phyloP scores from a whole-genome alignment of 2,113 vertebrate genomes.

The Oreamnos americanus region DNA sequence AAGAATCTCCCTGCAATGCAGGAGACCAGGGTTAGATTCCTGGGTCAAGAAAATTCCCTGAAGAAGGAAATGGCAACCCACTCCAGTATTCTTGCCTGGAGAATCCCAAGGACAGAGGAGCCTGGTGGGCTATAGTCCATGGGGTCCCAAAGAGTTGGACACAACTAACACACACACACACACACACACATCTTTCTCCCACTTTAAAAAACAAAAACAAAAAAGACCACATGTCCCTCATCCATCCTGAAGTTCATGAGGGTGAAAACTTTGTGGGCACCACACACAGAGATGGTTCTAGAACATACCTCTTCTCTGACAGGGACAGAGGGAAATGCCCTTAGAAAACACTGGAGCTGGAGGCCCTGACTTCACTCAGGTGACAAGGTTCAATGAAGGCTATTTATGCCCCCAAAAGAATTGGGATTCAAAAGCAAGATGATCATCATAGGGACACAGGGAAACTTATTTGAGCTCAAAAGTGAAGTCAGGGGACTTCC shows the following conservation, averaged over 20 bases:
- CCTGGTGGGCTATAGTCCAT: not conserved
- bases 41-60: not conserved
- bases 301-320: not conserved
- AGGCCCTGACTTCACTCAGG: not conserved
- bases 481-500: not conserved
- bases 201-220: not conserved
- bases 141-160: not conserved
- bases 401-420: not conserved
- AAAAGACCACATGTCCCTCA: not conserved
- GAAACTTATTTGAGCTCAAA: not conserved
- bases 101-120: not conserved
- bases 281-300: not conserved
- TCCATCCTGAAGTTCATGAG: not conserved
- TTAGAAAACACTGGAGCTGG: not conserved
- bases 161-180: not conserved
- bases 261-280: not conserved
- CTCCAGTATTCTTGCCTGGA: not conserved
- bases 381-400: not conserved
- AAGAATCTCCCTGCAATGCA: not conserved
- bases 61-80: not conserved
- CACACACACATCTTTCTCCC: not conserved
- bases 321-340: not conserved
- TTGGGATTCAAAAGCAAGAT: not conserved
- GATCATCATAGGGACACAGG: not conserved
- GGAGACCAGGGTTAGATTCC: not conserved